These are phyloP conservation scores for Glaucomys volans DNA, from an alignment of 2,113 vertebrate genomes.

Conservation along the genomic window DNA sequence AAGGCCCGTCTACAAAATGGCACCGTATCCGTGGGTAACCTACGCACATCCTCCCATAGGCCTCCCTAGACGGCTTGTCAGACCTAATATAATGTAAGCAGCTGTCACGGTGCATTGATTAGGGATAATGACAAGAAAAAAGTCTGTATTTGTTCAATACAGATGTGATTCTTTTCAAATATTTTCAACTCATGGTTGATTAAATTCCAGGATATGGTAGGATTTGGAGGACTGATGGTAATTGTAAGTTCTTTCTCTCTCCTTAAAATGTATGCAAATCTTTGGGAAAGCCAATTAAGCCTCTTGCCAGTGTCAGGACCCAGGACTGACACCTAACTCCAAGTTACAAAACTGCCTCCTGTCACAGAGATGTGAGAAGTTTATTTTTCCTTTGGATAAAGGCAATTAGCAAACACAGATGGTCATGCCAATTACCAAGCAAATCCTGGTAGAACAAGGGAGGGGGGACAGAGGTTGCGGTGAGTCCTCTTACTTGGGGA, in stretches of 20 bases:
- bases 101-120: background rate
- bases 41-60: background rate
- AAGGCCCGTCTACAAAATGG: background rate
- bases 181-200: background rate
- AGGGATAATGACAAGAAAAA: background rate
- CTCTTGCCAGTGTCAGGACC: background rate
- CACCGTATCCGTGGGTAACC: background rate
- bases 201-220: background rate
- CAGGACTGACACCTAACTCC: background rate
- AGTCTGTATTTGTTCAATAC: background rate
- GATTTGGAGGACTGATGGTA: background rate
- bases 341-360: background rate
- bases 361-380: background rate
- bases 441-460: background rate
- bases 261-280: conserved; percentile 4
- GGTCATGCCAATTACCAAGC: background rate
- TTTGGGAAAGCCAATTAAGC: background rate
- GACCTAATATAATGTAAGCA: background rate
- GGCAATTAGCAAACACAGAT: conserved; percentile 10
- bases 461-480: background rate
- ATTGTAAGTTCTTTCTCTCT: background rate
- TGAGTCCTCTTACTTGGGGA: background rate
- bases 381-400: conserved; percentile 16
- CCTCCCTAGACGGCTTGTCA: background rate
- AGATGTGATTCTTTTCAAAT: background rate